A percentile compares a stretch with the other conserved stretches of the same genome.
Evolutionary conservation across 2,888 invertebrate species (phyloP).

Genomic region (Eustalomyia histrio): DNA sequence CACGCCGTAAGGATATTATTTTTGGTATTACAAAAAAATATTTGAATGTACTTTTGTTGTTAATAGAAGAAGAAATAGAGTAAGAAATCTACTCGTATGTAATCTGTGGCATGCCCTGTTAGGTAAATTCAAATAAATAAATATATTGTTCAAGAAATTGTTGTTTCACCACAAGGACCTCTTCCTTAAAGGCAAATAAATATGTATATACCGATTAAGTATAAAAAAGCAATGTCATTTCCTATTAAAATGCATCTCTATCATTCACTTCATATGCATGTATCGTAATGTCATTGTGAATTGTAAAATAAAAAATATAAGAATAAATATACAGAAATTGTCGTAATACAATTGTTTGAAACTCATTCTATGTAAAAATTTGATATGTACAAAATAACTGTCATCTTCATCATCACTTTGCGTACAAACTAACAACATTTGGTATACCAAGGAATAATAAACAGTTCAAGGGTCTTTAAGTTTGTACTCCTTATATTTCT

Average conservation of each 20-base stretch:
- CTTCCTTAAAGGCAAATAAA: too few relatives aligned
- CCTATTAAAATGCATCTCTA: constrained; percentile 28
- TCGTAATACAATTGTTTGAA: constrained; percentile 3
- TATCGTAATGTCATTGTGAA: constrained; percentile 20
- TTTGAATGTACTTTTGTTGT: too few relatives aligned
- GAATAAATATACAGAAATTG: background rate
- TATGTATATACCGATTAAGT: too few relatives aligned
- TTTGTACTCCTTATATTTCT: background rate
- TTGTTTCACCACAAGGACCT: too few relatives aligned
- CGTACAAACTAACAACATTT: background rate
- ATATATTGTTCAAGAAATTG: too few relatives aligned
- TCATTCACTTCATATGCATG: constrained; percentile 9
- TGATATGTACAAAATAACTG: constrained; percentile 7
- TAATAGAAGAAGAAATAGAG: too few relatives aligned
- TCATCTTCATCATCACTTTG: background rate
- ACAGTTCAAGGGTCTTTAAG: background rate
- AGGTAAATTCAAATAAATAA: too few relatives aligned
- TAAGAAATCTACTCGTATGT: too few relatives aligned
- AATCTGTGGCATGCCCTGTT: too few relatives aligned
- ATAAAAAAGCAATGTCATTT: background rate
- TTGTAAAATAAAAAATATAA: background rate
- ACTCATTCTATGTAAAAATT: background rate
- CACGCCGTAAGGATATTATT: too few relatives aligned
- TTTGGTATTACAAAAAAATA: too few relatives aligned
- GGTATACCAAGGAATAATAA: background rate